phyloP scores from a whole-genome alignment of 2,113 vertebrate species.

The Spermophilus dauricus region DNA sequence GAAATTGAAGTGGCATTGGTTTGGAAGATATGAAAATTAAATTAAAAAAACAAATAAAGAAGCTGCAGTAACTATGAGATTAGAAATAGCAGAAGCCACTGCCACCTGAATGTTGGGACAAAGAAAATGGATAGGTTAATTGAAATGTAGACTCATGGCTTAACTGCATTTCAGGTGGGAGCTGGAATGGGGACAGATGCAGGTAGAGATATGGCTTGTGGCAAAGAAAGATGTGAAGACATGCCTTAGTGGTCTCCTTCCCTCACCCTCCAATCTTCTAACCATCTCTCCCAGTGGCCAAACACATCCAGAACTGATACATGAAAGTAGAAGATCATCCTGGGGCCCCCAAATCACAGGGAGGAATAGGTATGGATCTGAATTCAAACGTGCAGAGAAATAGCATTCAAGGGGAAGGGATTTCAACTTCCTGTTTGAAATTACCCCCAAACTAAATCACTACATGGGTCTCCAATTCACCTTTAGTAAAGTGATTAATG shows the following conservation, averaged over 20 bases:
- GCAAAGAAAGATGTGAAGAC: neutral
- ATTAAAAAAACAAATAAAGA: neutral
- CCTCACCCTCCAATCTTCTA: neutral
- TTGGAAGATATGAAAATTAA: neutral
- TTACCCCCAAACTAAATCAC: neutral
- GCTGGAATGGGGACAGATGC: neutral
- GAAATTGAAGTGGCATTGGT: neutral
- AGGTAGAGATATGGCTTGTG: neutral
- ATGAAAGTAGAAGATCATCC: neutral
- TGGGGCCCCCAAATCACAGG: too few relatives aligned
- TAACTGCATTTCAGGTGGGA: neutral
- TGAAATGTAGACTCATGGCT: neutral
- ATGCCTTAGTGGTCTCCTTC: neutral
- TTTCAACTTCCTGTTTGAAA: neutral
- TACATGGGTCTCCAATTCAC: neutral
- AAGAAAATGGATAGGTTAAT: neutral
- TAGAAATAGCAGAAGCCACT: neutral
- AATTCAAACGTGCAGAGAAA: neutral
- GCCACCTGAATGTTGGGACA: neutral
- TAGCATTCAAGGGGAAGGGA: neutral
- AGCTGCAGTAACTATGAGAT: neutral
- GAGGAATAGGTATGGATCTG: neutral
- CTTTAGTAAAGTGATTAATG: constrained; percentile 22
- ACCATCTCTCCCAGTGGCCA: neutral
- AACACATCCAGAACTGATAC: neutral